phyloP scores from a whole-genome alignment of 2,888 invertebrate genomes.

The Hemicrepidius hirtus region DNA sequence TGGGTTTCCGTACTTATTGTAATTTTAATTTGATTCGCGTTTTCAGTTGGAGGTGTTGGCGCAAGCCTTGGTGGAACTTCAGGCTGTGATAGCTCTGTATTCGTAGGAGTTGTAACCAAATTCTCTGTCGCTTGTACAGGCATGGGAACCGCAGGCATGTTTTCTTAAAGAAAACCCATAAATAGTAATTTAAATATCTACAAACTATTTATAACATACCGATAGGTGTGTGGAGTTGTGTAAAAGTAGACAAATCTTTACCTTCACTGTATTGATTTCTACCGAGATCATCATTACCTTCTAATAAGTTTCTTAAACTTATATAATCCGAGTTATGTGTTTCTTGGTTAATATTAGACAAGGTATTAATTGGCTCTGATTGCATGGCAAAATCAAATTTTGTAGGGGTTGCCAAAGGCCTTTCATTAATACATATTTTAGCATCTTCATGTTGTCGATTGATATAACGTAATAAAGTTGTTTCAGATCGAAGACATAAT shows the following conservation, averaged over 20 bases:
- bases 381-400: slow-evolving; percentile 64
- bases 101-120: neutral
- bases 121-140: neutral
- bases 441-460: slow-evolving; percentile 51
- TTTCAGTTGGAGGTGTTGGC: slow-evolving; percentile 20
- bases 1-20: slow-evolving; percentile 47
- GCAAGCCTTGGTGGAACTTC: slow-evolving; percentile 18
- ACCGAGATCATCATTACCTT: slow-evolving; percentile 63
- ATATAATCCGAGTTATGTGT: slow-evolving; percentile 65
- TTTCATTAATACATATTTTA: slow-evolving; percentile 44
- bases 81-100: neutral
- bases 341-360: slow-evolving; percentile 61
- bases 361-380: slow-evolving; percentile 54
- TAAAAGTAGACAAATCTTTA: slow-evolving; percentile 28
- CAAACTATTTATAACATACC: neutral
- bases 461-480: slow-evolving; percentile 44
- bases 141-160: neutral
- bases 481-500: slow-evolving; percentile 48
- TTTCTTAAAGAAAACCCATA: neutral
- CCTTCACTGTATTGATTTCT: slow-evolving; percentile 45
- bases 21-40: slow-evolving; percentile 22
- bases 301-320: slow-evolving; percentile 67
- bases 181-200: neutral
- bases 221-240: neutral
- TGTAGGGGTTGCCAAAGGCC: slow-evolving; percentile 60